Evolutionary conservation across 2,888 invertebrate species (phyloP).

Genomic region (Drosophila kanekoi): DNA sequence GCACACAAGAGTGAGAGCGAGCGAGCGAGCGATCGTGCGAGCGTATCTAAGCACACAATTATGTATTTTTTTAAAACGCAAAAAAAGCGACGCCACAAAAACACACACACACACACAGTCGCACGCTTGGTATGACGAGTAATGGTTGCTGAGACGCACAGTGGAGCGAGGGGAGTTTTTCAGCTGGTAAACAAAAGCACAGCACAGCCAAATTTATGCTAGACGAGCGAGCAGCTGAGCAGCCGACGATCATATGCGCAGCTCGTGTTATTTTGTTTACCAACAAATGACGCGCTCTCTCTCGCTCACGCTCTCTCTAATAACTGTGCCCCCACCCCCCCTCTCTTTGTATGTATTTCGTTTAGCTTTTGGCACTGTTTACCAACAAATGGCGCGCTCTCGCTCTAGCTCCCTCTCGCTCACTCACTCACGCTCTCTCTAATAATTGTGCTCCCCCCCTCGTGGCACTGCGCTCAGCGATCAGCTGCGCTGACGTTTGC

Average conservation of each 20-base stretch:
- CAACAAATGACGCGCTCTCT: constrained; percentile 54
- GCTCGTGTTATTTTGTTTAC: constrained; percentile 78
- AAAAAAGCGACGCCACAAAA: constrained; percentile 67
- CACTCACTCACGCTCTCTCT: constrained; percentile 4
- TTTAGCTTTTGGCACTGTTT: no score
- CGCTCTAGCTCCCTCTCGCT: constrained; percentile 11
- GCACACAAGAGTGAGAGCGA: not conserved
- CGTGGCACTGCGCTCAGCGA: constrained; percentile 40
- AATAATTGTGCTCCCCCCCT: not conserved
- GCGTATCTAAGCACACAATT: constrained; percentile 77
- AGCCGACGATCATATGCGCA: constrained; percentile 62
- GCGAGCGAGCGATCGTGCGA: constrained; percentile 31
- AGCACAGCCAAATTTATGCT: constrained; percentile 70
- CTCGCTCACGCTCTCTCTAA: not conserved
- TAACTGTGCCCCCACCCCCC: no score
- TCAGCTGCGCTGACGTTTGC: constrained; percentile 78
- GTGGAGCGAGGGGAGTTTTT: not conserved
- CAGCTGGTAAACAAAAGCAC: constrained; percentile 63
- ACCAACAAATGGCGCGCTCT: not conserved
- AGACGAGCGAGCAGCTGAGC: constrained; percentile 59
- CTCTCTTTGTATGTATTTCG: no score
- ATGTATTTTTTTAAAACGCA: constrained; percentile 82
- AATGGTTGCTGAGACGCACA: not conserved
- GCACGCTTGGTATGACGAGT: not conserved
- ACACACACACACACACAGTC: not conserved